phyloP scores from a whole-genome alignment of 2,888 invertebrate species.

The Lissonota sp. region DNA sequence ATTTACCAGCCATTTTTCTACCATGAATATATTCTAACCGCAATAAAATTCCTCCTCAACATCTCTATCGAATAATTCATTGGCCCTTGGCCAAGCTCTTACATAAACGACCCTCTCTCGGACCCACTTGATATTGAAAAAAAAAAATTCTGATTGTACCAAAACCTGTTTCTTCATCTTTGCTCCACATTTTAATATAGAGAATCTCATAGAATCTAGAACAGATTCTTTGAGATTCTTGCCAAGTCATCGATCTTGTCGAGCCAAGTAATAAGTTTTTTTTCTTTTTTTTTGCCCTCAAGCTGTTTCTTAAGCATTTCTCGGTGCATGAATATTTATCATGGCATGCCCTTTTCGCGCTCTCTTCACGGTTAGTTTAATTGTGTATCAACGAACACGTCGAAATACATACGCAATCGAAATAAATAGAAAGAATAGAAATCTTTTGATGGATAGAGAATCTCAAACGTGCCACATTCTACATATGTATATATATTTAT shows the following conservation, averaged over 20 bases:
- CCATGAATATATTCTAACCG: too few species aligned
- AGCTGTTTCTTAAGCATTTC: slow-evolving; percentile 8
- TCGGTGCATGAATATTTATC: neutral
- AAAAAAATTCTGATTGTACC: too few species aligned
- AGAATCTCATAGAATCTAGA: neutral
- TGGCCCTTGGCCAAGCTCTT: too few species aligned
- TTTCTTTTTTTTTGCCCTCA: slow-evolving; percentile 16
- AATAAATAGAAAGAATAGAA: slow-evolving; percentile 18
- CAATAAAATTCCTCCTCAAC: too few species aligned
- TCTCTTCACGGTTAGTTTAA: slow-evolving; percentile 22
- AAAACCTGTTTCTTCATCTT: too few species aligned
- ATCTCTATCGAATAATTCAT: too few species aligned
- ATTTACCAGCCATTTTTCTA: too few species aligned
- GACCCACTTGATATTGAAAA: too few species aligned
- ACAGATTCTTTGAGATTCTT: slow-evolving; percentile 35
- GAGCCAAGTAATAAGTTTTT: slow-evolving; percentile 30
- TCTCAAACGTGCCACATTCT: too few species aligned
- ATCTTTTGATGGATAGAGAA: neutral
- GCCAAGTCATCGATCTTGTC: slow-evolving; percentile 40
- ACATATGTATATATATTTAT: neutral
- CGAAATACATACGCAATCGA: slow-evolving; percentile 8
- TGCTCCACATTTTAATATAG: too few species aligned
- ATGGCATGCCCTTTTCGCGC: too few species aligned
- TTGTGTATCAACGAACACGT: slow-evolving; percentile 7
- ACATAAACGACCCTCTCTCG: too few species aligned